phyloP scores from a whole-genome alignment of 2,888 invertebrate genomes.

The Meiosimyza decipiens region DNA sequence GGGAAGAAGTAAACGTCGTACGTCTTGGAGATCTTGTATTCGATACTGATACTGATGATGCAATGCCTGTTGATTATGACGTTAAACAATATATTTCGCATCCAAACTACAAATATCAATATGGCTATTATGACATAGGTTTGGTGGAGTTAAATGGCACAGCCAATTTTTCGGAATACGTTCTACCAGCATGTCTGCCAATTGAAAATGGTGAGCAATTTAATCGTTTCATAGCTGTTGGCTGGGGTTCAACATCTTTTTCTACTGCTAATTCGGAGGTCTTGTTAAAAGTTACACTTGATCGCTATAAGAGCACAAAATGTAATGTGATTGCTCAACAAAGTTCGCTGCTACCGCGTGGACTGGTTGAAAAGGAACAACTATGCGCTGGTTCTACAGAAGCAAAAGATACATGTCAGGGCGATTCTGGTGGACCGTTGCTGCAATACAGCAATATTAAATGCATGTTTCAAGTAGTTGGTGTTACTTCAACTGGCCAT shows the following conservation, averaged over 20 bases:
- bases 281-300: constrained; percentile 69
- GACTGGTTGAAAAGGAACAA: constrained; percentile 48
- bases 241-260: constrained; percentile 68
- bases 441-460: constrained; percentile 52
- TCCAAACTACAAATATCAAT: constrained; percentile 58
- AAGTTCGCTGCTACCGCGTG: constrained; percentile 44
- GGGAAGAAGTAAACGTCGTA: constrained; percentile 54
- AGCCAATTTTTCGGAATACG: constrained; percentile 62
- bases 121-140: constrained; percentile 70
- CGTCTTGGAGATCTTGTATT: constrained; percentile 62
- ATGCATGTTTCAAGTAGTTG: constrained; percentile 57
- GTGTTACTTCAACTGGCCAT: constrained; percentile 54
- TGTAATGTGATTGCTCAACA: constrained; percentile 45
- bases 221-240: constrained; percentile 65
- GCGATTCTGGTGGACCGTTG: constrained; percentile 60
- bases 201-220: constrained; percentile 43
- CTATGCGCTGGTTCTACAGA: constrained; percentile 55
- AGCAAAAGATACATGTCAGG: constrained; percentile 57
- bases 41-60: constrained; percentile 53
- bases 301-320: constrained; percentile 55
- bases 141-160: constrained; percentile 65
- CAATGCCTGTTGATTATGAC: constrained; percentile 56
- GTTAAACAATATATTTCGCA: constrained; percentile 59
- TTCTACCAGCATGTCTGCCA: constrained; percentile 69
- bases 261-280: constrained; percentile 57